Evolutionary conservation across 2,888 invertebrate species (phyloP).

Genomic region (Tinea trinotella): DNA sequence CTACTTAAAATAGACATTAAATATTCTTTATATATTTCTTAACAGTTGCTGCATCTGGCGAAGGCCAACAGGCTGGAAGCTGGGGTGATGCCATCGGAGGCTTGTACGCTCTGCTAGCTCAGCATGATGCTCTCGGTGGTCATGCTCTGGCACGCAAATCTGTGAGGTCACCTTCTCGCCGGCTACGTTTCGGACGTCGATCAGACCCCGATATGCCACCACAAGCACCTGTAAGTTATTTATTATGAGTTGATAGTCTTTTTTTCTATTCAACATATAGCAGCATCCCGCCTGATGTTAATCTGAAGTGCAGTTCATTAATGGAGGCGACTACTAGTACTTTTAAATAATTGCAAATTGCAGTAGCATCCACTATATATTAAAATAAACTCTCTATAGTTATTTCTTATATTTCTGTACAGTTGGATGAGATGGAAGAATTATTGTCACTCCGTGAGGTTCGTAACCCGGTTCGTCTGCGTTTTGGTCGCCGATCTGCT

Average conservation of each 20-base stretch:
- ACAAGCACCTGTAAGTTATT: constrained; percentile 52
- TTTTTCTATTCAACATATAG: too few relatives aligned
- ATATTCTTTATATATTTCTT: constrained; percentile 19
- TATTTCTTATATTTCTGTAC: neutral
- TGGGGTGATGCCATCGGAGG: constrained; percentile 68
- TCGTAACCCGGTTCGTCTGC: constrained; percentile 61
- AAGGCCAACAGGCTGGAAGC: constrained; percentile 28
- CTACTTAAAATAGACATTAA: too few relatives aligned
- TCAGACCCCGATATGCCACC: constrained; percentile 78
- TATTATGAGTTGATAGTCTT: too few relatives aligned
- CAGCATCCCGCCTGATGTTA: too few relatives aligned
- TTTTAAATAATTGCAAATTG: too few relatives aligned
- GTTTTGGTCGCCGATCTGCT: constrained; percentile 64
- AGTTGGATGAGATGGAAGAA: constrained; percentile 56
- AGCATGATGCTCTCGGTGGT: constrained; percentile 76
- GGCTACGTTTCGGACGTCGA: constrained; percentile 83
- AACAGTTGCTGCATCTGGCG: constrained; percentile 35
- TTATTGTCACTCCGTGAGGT: constrained; percentile 52
- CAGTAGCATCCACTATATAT: too few relatives aligned
- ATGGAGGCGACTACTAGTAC: too few relatives aligned
- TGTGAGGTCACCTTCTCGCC: constrained; percentile 81
- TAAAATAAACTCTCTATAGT: too few relatives aligned
- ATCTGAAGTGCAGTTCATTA: too few relatives aligned
- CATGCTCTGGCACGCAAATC: constrained; percentile 84
- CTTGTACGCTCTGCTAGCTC: constrained; percentile 74